Conservation (phyloP, 2,113 vertebrate genomes). For the Trichechus manatus region DNA sequence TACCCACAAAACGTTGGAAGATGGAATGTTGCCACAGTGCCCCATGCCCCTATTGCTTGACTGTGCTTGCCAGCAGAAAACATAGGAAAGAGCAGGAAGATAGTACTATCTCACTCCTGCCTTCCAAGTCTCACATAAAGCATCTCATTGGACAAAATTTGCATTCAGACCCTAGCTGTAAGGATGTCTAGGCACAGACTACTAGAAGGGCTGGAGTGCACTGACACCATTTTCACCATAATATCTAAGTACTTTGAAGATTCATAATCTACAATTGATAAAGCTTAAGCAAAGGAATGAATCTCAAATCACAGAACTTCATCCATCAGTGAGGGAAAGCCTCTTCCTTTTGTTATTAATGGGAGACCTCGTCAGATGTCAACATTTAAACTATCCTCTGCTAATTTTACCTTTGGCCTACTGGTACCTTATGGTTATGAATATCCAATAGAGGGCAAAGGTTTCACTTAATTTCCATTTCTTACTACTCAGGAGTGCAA, state of each 20-base stretch:
- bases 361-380: not conserved
- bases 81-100: not conserved
- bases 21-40: not conserved
- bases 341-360: conserved; percentile 14
- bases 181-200: not conserved
- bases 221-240: not conserved
- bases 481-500: not conserved
- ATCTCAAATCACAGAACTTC: conserved; percentile 23
- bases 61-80: not conserved
- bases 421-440: not conserved
- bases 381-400: not conserved
- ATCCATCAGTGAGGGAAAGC: not conserved
- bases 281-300: conserved; percentile 21
- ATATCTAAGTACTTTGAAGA: not conserved
- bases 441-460: not conserved
- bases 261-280: not conserved
- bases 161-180: not conserved
- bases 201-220: not conserved
- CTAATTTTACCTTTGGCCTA: not conserved
- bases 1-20: not conserved
- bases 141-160: not conserved
- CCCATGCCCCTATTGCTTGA: not conserved
- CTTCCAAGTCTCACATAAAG: not conserved
- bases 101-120: not conserved
- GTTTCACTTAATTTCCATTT: not conserved